Evolutionary conservation across 1,140 invertebrate species (phyloP), one percentile per base, ranked within the genome.

Genomic region (Diachasmimorpha longicaudata): DNA sequence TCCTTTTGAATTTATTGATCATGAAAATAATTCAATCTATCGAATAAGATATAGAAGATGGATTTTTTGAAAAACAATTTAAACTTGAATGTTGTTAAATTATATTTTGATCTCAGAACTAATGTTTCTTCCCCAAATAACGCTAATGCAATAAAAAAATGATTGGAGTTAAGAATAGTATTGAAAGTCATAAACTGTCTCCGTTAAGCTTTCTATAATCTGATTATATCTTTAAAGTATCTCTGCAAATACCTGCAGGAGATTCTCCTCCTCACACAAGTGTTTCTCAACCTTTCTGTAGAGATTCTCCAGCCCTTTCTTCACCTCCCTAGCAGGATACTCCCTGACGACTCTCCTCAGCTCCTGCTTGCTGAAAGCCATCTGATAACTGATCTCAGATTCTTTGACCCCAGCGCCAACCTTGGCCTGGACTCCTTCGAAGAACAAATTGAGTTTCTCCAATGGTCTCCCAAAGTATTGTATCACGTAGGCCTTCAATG

Each of bases 241-340:
- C 6, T 3, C 6, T 42, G 3, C 39, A 13, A 70, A 82, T 88
- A 95, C 96, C 91, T 98, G 97, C 75, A 99, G 89, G 37, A 99
- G 90, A 88, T 97, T 98, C 83, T 97, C 96, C 86, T 99, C 97
- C 89, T 98, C 97, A 81, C 94, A 96, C 6, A 99, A 89, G 89
- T 99, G 97, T 90, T 99, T 99, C 84, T 98, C 98, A 16, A 99
- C 97, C 90, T 98, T 99, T 86, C 94, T 96, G 88, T 99, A 99
- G 68, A 99, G 90, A 85, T 96, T 93, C 85, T 99, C 98, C 31
- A 99, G 89, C 0, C 97, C 97, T 87, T 96, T 97, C 88, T 99
- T 99, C 4, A 99, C 97, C 90, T 98, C 98, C 86, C 94, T 94
- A 11, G 94, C 95, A 14, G 98, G 97, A 91, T 99, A 99, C 87